These are phyloP conservation scores for Camponotus fellah DNA, from an alignment of 2,888 invertebrate genomes.

Conservation along the genomic window DNA sequence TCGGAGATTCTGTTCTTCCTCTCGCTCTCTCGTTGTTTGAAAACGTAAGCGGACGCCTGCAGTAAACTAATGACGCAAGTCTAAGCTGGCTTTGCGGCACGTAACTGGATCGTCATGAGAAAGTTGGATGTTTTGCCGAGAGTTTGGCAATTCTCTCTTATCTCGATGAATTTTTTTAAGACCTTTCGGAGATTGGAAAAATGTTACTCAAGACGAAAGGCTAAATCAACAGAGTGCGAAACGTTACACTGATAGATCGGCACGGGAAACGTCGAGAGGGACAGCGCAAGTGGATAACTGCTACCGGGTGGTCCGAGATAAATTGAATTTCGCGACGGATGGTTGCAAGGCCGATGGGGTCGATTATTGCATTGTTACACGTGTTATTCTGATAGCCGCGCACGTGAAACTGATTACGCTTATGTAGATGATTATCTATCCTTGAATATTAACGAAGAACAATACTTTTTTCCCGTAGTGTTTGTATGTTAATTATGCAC, in stretches of 20 bases:
- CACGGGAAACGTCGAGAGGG: neutral
- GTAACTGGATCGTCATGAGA: slow-evolving; percentile 74
- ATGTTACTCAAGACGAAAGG: neutral
- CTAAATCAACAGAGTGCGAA: neutral
- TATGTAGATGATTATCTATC: neutral
- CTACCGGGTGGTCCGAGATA: slow-evolving; percentile 49
- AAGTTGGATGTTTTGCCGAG: slow-evolving; percentile 59
- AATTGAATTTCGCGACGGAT: slow-evolving; percentile 55
- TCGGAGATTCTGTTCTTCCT: slow-evolving; percentile 35
- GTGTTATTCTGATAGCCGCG: slow-evolving; percentile 35
- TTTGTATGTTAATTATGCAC: neutral
- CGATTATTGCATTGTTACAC: slow-evolving; percentile 47
- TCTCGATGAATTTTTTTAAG: slow-evolving; percentile 1
- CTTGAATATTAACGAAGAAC: neutral
- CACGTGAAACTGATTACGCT: slow-evolving; percentile 19
- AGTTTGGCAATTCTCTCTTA: slow-evolving; percentile 30
- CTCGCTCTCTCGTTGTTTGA: slow-evolving; percentile 18
- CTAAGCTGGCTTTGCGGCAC: slow-evolving; percentile 47
- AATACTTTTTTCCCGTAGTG: neutral
- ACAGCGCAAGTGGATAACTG: slow-evolving; percentile 41
- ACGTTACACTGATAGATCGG: slow-evolving; percentile 6
- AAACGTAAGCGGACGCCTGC: slow-evolving; percentile 65
- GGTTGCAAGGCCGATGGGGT: slow-evolving; percentile 52
- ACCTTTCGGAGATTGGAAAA: neutral
- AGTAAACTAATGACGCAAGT: slow-evolving; percentile 67